Conservation (phyloP, 2,888 invertebrate species). For the Petrolisthes manimaculis region DNA sequence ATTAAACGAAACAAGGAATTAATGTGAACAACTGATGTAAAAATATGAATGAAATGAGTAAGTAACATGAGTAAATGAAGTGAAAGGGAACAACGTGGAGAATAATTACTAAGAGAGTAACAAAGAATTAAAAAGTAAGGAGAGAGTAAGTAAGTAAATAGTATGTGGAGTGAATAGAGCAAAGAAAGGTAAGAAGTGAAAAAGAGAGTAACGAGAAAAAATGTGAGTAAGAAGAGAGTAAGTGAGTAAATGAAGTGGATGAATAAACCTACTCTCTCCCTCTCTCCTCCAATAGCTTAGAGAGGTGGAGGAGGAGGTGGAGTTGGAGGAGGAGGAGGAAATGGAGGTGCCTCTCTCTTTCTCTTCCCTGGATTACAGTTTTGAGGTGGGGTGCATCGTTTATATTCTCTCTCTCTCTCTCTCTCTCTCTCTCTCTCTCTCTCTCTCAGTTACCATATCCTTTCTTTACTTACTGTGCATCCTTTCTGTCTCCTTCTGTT, state of each 20-base stretch:
- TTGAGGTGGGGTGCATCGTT: conserved; percentile 76
- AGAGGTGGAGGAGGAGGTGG: conserved; percentile 23
- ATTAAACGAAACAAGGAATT: not conserved
- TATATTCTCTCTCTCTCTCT: conserved; percentile 1
- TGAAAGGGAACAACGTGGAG: not conserved
- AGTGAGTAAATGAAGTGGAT: no score
- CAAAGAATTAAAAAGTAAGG: not conserved
- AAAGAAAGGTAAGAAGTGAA: no score
- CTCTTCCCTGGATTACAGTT: conserved; percentile 92
- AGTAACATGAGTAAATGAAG: not conserved
- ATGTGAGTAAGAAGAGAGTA: conserved; percentile 2
- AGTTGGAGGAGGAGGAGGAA: conserved; percentile 64
- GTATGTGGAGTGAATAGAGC: not conserved
- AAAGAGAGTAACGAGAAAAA: not conserved
- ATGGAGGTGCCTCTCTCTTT: conserved; percentile 89
- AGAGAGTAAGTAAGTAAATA: not conserved
- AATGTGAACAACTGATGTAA: no score
- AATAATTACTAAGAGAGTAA: not conserved
- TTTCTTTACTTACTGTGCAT: not conserved
- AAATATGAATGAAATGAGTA: not conserved
- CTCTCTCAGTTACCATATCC: not conserved
- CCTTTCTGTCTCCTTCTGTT: not conserved
- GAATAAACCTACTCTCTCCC: not conserved
- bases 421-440: not conserved
- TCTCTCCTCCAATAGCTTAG: conserved; percentile 5